Percentiles rank a stretch among this genome's conserved stretches.
These are phyloP conservation scores for Xylophagus ater DNA, from an alignment of 2,888 invertebrate species.

Conservation along the genomic window DNA sequence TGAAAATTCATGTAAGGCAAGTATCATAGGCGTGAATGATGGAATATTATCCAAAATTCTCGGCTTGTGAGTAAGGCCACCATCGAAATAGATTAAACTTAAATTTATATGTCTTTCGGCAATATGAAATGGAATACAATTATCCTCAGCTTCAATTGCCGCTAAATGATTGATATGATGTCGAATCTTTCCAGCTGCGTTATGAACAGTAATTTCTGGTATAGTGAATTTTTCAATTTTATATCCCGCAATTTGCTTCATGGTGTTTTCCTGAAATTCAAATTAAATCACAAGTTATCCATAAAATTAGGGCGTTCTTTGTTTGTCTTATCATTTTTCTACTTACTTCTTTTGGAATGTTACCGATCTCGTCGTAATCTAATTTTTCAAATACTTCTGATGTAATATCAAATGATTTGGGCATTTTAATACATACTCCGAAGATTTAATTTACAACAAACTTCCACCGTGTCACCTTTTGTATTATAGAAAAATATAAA, in stretches of 20 bases:
- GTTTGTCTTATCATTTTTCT: too few relatives aligned
- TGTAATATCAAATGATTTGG: constrained; percentile 2
- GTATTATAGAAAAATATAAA: too few relatives aligned
- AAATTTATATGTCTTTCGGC: constrained; percentile 5
- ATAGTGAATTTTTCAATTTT: constrained; percentile 6
- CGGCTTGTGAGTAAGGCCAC: not conserved
- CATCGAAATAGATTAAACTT: constrained; percentile 3
- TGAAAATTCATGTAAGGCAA: constrained; percentile 5
- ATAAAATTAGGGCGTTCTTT: too few relatives aligned
- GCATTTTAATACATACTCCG: constrained; percentile 5
- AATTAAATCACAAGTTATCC: too few relatives aligned
- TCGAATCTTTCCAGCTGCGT: constrained; percentile 5
- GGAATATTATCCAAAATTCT: not conserved
- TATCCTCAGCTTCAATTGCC: constrained; percentile 9
- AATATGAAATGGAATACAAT: constrained; percentile 10
- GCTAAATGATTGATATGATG: constrained; percentile 1
- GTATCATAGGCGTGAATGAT: constrained; percentile 2
- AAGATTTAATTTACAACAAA: too few relatives aligned
- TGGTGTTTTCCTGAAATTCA: constrained; percentile 3
- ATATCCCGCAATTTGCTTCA: constrained; percentile 7
- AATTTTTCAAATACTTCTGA: constrained; percentile 18
- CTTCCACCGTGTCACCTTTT: too few relatives aligned
- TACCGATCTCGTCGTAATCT: constrained; percentile 18
- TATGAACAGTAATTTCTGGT: not conserved
- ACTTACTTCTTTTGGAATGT: constrained; percentile 1